Evolutionary conservation across 2,797 vertebrate genomes (phyloP).

Genomic region (Anomalospiza imberbis): DNA sequence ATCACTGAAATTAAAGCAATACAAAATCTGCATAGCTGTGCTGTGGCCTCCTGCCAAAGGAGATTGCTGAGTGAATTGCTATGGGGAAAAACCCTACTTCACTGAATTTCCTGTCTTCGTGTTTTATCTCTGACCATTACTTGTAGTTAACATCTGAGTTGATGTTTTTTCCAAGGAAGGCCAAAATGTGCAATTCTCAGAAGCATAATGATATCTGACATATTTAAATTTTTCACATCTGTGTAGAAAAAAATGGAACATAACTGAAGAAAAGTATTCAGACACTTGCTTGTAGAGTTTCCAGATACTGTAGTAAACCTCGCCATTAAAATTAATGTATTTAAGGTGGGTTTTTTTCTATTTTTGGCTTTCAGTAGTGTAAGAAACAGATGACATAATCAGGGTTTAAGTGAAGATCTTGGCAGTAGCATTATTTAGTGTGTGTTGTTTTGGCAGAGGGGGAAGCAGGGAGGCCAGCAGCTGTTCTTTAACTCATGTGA

Average conservation of each 20-base stretch:
- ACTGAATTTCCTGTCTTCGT: neutral
- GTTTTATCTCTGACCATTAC: neutral
- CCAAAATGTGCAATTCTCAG: neutral
- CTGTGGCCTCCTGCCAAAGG: neutral
- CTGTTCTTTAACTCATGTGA: neutral
- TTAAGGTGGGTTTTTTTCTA: rapidly evolving
- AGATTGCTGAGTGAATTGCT: neutral
- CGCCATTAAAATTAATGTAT: neutral
- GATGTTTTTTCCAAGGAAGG: neutral
- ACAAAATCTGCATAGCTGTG: neutral
- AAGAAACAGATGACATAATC: neutral
- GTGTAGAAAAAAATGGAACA: neutral
- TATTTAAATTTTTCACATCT: neutral
- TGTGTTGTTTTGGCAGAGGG: neutral
- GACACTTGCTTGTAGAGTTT: neutral
- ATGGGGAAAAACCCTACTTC: neutral
- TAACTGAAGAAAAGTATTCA: neutral
- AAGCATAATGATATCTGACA: neutral
- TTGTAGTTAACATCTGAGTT: neutral
- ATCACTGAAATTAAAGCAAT: neutral
- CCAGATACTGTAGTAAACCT: neutral
- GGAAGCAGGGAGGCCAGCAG: neutral
- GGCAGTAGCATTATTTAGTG: neutral
- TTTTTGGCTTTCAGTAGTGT: neutral
- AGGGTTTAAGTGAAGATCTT: neutral